These are phyloP conservation scores for Microdon myrmicae DNA, from an alignment of 2,888 invertebrate species.

Conservation along the genomic window DNA sequence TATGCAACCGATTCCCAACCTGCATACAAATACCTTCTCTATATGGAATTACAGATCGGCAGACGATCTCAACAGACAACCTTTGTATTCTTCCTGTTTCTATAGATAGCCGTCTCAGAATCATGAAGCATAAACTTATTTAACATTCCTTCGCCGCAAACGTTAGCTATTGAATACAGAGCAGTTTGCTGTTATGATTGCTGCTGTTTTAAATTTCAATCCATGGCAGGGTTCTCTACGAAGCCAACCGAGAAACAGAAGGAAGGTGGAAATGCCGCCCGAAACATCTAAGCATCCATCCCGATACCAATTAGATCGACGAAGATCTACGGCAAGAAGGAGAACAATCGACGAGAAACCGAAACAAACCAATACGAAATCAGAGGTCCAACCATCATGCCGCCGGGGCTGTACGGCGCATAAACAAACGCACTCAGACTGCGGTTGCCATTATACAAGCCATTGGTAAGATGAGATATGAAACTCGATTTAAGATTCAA, in stretches of 20 bases:
- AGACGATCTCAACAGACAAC: constrained; percentile 7
- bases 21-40: constrained; percentile 3
- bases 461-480: constrained; percentile 50
- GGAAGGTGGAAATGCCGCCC: constrained; percentile 1
- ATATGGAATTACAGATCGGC: constrained; percentile 17
- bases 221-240: too few relatives aligned
- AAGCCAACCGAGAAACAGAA: constrained; percentile 2
- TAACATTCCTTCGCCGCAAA: too few relatives aligned
- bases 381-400: background rate
- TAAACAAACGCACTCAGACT: background rate
- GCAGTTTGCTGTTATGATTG: too few relatives aligned
- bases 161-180: too few relatives aligned
- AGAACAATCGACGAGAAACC: constrained; percentile 4
- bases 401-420: background rate
- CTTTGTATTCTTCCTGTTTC: constrained; percentile 29
- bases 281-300: constrained; percentile 37
- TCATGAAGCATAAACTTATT: too few relatives aligned
- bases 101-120: too few relatives aligned
- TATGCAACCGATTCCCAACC: too few relatives aligned
- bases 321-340: constrained; percentile 12
- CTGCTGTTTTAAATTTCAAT: too few relatives aligned
- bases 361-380: constrained; percentile 20
- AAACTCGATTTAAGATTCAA: constrained; percentile 52
- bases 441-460: constrained; percentile 31
- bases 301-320: constrained; percentile 38